These are phyloP conservation scores for Sebastes steindachneri DNA, from an alignment of 2,797 vertebrate genomes.

Conservation along the genomic window DNA sequence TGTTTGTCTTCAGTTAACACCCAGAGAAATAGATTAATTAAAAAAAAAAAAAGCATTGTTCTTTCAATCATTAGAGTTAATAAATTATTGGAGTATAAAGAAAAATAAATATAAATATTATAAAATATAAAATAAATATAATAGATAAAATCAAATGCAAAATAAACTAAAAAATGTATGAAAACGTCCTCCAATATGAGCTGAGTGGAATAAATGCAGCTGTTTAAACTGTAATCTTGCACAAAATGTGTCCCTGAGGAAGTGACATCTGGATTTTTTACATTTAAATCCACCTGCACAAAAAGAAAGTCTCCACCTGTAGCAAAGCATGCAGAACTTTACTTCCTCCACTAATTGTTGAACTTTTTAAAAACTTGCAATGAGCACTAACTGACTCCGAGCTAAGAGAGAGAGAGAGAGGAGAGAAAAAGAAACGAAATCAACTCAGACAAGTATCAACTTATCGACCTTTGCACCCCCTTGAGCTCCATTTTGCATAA, in stretches of 20 bases:
- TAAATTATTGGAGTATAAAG: not conserved
- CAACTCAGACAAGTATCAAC: slow-evolving; percentile 54
- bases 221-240: not conserved
- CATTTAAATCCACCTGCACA: not conserved
- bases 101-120: no score
- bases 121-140: not conserved
- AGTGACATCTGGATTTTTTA: not conserved
- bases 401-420: not conserved
- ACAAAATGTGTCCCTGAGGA: not conserved
- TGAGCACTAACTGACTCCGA: slow-evolving; percentile 36
- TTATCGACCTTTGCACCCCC: slow-evolving; percentile 71
- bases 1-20: not conserved
- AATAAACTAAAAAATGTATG: not conserved
- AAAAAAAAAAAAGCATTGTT: no score
- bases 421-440: slow-evolving; percentile 17
- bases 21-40: not conserved
- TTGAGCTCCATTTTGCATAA: slow-evolving; percentile 60
- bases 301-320: not conserved
- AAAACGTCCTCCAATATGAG: not conserved
- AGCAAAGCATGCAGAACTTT: not conserved
- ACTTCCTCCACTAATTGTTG: slow-evolving; percentile 17
- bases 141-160: not conserved
- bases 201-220: not conserved
- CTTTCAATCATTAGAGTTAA: not conserved
- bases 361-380: slow-evolving; percentile 55